These are phyloP conservation scores for Chironomus tepperi DNA, from an alignment of 1,140 invertebrate genomes.

Conservation along the genomic window DNA sequence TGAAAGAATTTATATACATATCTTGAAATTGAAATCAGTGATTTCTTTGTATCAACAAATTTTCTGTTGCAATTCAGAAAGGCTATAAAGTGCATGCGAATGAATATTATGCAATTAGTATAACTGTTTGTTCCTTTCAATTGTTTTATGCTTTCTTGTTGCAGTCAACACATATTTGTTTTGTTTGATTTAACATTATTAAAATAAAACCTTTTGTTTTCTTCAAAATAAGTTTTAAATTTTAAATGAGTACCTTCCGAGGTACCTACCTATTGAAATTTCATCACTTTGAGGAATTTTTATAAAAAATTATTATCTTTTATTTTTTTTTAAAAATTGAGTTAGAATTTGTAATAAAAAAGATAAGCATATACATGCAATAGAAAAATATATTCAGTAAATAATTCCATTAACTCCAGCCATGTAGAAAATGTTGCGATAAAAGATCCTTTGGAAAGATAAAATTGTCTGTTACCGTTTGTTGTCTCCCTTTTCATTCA, in stretches of 20 bases:
- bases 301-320: too few species aligned
- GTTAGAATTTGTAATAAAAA: not conserved
- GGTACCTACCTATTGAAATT: too few species aligned
- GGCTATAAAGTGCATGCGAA: not conserved
- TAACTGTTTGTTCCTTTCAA: slow-evolving; percentile 7
- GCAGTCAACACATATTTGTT: too few species aligned
- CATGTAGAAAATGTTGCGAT: slow-evolving; percentile 12
- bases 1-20: not conserved
- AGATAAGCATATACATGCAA: not conserved
- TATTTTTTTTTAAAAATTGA: too few species aligned
- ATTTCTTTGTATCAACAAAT: slow-evolving; percentile 14
- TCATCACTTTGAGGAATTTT: too few species aligned
- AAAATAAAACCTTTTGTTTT: too few species aligned
- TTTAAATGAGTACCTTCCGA: too few species aligned
- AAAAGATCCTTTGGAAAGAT: not conserved
- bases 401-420: slow-evolving; percentile 8
- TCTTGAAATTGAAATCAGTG: slow-evolving; percentile 8
- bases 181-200: too few species aligned
- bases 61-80: not conserved
- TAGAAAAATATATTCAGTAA: slow-evolving; percentile 7
- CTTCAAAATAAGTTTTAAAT: too few species aligned
- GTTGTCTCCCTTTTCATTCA: not conserved
- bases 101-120: slow-evolving; percentile 14
- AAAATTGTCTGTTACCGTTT: slow-evolving; percentile 3
- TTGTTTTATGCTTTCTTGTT: too few species aligned